These are phyloP conservation scores for Pelecanoides urinatrix DNA, from an alignment of 2,113 vertebrate genomes.

Conservation along the genomic window DNA sequence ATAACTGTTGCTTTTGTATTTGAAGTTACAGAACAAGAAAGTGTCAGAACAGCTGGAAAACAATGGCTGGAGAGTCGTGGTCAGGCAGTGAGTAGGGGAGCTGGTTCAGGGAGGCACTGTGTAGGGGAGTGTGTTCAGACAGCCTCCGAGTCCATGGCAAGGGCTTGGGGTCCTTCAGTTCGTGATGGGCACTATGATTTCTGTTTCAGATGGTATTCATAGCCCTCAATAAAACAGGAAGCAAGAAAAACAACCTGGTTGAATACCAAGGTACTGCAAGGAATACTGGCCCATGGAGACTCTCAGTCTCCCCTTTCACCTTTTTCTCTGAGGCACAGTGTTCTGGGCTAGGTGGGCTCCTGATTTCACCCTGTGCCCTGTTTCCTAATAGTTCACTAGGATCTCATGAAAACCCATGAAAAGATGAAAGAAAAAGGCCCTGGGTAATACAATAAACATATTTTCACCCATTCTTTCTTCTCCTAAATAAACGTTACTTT, in stretches of 20 bases:
- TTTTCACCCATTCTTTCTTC: background rate
- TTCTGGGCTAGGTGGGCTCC: background rate
- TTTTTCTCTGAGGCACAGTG: background rate
- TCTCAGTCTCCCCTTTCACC: background rate
- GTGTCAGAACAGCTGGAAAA: background rate
- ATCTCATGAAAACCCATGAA: background rate
- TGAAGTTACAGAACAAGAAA: background rate
- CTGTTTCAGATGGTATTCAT: background rate
- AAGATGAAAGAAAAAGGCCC: background rate
- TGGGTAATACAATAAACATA: background rate
- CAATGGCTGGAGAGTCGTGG: background rate
- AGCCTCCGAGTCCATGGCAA: accelerated
- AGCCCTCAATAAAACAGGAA: background rate
- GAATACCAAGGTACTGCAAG: background rate
- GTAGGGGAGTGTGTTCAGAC: background rate
- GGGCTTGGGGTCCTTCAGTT: background rate
- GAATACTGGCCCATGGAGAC: background rate
- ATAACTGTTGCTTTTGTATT: background rate
- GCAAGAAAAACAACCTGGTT: background rate
- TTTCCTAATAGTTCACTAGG: background rate
- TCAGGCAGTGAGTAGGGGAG: background rate
- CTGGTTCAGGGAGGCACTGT: background rate
- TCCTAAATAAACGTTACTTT: background rate
- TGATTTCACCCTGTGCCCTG: background rate
- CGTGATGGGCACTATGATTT: background rate